Evolutionary conservation across 2,888 invertebrate species (phyloP).

Genomic region (Punctoribates punctum): DNA sequence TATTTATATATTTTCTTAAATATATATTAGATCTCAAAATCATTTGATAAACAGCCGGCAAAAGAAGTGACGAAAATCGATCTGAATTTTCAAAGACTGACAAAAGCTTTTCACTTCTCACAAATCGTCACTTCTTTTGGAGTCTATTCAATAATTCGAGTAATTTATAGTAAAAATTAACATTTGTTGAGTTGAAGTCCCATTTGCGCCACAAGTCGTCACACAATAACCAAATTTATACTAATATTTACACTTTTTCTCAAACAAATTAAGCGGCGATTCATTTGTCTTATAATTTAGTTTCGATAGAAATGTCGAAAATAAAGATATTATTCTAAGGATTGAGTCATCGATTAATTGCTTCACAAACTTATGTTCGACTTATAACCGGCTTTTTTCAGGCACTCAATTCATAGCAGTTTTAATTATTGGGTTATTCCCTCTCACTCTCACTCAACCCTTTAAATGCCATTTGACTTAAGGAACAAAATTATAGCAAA

Average conservation of each 20-base stretch:
- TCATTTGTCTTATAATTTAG: neutral
- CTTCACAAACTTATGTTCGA: slow-evolving; percentile 2
- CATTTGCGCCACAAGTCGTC: slow-evolving; percentile 25
- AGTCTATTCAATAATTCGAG: neutral
- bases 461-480: no score
- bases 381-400: slow-evolving; percentile 35
- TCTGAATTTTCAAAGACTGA: neutral
- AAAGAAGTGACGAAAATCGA: neutral
- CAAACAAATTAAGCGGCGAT: slow-evolving; percentile 23
- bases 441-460: no score
- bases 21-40: slow-evolving; percentile 1
- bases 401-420: slow-evolving; percentile 27
- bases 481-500: no score
- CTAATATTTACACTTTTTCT: slow-evolving; percentile 30
- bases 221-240: slow-evolving; percentile 27
- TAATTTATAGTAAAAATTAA: slow-evolving; percentile 3
- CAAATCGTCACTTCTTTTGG: slow-evolving; percentile 2
- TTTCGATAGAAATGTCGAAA: no score
- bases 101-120: neutral
- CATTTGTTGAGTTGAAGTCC: slow-evolving; percentile 16
- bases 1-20: slow-evolving; percentile 20
- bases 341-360: slow-evolving; percentile 2
- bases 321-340: neutral
- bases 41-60: neutral
- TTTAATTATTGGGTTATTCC: no score